phyloP scores from a whole-genome alignment of 2,888 invertebrate species.

The Acanthacorydalis orientalis region DNA sequence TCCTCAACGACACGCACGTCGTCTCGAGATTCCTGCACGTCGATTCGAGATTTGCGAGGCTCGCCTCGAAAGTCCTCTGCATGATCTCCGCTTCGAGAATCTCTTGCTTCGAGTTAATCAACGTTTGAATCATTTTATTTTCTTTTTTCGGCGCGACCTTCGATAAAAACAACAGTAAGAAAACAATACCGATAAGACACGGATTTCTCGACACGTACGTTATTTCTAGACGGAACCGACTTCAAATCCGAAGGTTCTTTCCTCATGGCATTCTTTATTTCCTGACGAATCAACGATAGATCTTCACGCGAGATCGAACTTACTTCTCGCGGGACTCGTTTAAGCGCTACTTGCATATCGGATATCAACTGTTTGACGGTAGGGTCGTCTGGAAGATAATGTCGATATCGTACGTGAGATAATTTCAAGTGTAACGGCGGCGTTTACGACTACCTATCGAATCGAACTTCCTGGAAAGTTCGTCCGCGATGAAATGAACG shows the following conservation, averaged over 20 bases:
- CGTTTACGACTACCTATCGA: too few relatives aligned
- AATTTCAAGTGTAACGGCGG: too few relatives aligned
- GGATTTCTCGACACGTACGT: constrained; percentile 1
- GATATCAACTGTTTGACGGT: constrained; percentile 20
- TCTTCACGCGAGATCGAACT: constrained; percentile 15
- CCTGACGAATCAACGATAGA: constrained; percentile 11
- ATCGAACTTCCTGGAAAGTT: constrained; percentile 12
- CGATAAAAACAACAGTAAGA: too few relatives aligned
- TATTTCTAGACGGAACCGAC: constrained; percentile 1
- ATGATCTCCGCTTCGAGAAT: too few relatives aligned
- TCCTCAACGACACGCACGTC: too few relatives aligned
- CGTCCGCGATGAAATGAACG: constrained; percentile 24
- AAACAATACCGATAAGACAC: too few relatives aligned
- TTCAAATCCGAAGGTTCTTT: neutral
- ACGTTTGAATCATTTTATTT: constrained; percentile 4
- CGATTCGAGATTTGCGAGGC: too few relatives aligned
- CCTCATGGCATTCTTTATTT: constrained; percentile 2
- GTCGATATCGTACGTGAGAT: too few relatives aligned
- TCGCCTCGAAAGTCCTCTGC: too few relatives aligned
- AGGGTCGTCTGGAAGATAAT: constrained; percentile 20
- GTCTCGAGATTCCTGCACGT: too few relatives aligned
- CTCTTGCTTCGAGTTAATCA: too few relatives aligned
- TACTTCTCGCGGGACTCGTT: constrained; percentile 23
- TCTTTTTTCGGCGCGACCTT: constrained; percentile 5
- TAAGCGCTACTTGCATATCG: constrained; percentile 23